Conservation (phyloP, 2,888 invertebrate genomes). For the Seira musarum region DNA sequence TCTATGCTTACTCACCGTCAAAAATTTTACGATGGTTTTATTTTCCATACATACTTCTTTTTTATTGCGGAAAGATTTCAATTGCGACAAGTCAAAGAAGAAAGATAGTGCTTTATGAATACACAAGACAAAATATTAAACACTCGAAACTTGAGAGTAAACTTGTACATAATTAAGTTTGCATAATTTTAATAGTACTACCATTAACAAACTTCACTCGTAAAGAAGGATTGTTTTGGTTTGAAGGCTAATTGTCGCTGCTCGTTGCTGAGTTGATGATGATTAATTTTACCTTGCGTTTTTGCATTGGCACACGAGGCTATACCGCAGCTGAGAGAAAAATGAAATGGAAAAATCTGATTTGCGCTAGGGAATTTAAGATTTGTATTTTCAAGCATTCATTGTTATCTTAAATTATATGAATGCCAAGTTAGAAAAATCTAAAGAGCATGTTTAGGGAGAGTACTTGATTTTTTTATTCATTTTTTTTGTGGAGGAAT, state of each 20-base stretch:
- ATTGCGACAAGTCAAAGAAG: background rate
- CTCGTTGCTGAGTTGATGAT: slow-evolving; percentile 36
- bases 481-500: too few relatives aligned
- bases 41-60: background rate
- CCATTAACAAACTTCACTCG: slow-evolving; percentile 8
- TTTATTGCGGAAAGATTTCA: background rate
- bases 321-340: slow-evolving; percentile 14
- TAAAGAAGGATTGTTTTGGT: slow-evolving; percentile 10
- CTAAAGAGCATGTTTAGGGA: background rate
- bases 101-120: background rate
- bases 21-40: background rate
- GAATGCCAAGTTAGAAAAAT: background rate
- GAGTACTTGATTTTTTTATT: background rate
- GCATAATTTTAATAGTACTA: slow-evolving; percentile 32
- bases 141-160: background rate
- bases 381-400: background rate
- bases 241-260: slow-evolving; percentile 53
- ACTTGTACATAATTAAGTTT: slow-evolving; percentile 9
- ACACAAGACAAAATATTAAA: background rate
- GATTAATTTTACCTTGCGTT: slow-evolving; percentile 58
- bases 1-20: background rate
- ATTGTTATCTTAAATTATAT: background rate
- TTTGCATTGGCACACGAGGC: slow-evolving; percentile 55
- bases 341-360: slow-evolving; percentile 17
- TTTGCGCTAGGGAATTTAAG: background rate